A percentile compares a stretch with the other conserved stretches of the same genome.
These are phyloP conservation scores for Sminthurides bifidus DNA, from an alignment of 1,140 invertebrate species.

Conservation along the genomic window DNA sequence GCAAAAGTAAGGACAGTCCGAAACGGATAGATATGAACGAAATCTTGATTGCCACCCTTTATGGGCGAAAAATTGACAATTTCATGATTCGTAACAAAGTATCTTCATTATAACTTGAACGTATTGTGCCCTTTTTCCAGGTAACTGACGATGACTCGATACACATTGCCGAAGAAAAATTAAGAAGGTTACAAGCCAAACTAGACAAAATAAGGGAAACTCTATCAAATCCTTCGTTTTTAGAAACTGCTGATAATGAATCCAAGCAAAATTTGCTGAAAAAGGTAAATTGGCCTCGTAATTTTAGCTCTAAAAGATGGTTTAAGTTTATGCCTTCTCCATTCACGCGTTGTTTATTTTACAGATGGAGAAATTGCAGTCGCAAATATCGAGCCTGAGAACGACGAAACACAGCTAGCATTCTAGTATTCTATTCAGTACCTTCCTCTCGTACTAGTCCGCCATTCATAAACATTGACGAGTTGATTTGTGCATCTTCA, in stretches of 20 bases:
- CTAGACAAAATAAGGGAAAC: constrained; percentile 16
- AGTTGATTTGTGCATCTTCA: no score
- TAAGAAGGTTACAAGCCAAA: constrained; percentile 16
- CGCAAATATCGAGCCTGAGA: no score
- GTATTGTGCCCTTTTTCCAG: background rate
- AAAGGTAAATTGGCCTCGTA: constrained; percentile 14
- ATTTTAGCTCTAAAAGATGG: no score
- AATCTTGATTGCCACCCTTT: background rate
- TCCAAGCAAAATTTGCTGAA: constrained; percentile 20
- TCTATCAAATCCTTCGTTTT: constrained; percentile 14
- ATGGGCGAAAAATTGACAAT: background rate
- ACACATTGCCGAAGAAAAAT: constrained; percentile 1
- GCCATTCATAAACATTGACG: no score
- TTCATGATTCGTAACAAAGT: background rate
- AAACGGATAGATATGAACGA: background rate
- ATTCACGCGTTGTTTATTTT: background rate
- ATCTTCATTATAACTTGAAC: background rate
- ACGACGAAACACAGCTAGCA: no score
- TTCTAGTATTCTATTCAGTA: no score
- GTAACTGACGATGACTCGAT: background rate
- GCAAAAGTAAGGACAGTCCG: constrained; percentile 1
- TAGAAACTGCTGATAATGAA: constrained; percentile 15
- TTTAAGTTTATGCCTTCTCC: background rate
- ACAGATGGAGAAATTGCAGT: constrained; percentile 8
- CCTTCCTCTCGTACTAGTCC: no score